Percentiles rank a stretch among this genome's conserved stretches.
phyloP scores from a whole-genome alignment of 1,140 invertebrate genomes.

The Archivesica marissinica region DNA sequence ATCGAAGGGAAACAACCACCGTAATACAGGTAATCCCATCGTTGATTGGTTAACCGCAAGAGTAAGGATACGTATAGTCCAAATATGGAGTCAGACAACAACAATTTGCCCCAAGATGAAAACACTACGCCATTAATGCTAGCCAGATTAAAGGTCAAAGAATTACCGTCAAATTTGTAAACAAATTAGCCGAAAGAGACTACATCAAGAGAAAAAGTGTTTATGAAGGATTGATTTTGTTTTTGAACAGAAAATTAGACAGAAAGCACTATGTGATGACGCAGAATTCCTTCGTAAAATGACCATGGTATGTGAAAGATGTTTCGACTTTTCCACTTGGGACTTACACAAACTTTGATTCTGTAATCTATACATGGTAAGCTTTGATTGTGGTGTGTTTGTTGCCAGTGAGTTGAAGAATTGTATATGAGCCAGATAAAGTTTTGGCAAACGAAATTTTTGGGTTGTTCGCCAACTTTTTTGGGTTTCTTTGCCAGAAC shows the following conservation, averaged over 20 bases:
- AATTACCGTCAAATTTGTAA: slow-evolving; percentile 68
- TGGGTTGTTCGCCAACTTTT: slow-evolving; percentile 59
- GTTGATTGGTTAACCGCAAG: slow-evolving; percentile 51
- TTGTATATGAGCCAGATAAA: slow-evolving; percentile 61
- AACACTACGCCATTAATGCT: slow-evolving; percentile 74
- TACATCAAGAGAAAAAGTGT: slow-evolving; percentile 52
- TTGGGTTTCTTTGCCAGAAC: slow-evolving; percentile 64
- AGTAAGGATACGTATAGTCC: slow-evolving; percentile 66
- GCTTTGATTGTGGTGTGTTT: slow-evolving; percentile 54
- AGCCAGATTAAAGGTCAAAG: slow-evolving; percentile 69
- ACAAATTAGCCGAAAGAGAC: slow-evolving; percentile 48
- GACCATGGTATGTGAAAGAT: slow-evolving; percentile 76
- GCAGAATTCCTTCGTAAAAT: slow-evolving; percentile 72
- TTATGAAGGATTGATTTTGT: slow-evolving; percentile 57
- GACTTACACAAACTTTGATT: slow-evolving; percentile 56
- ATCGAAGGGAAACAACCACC: slow-evolving; percentile 40
- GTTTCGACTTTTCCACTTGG: slow-evolving; percentile 58
- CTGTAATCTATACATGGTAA: slow-evolving; percentile 62
- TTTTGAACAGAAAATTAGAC: background rate
- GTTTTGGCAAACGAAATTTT: slow-evolving; percentile 64
- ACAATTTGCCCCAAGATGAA: slow-evolving; percentile 75
- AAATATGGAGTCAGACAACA: slow-evolving; percentile 79
- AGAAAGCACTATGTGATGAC: slow-evolving; percentile 36
- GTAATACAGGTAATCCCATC: slow-evolving; percentile 19
- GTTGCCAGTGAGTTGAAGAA: slow-evolving; percentile 55